Evolutionary conservation across 2,888 invertebrate genomes (phyloP).

Genomic region (Philhelius pedissequus): DNA sequence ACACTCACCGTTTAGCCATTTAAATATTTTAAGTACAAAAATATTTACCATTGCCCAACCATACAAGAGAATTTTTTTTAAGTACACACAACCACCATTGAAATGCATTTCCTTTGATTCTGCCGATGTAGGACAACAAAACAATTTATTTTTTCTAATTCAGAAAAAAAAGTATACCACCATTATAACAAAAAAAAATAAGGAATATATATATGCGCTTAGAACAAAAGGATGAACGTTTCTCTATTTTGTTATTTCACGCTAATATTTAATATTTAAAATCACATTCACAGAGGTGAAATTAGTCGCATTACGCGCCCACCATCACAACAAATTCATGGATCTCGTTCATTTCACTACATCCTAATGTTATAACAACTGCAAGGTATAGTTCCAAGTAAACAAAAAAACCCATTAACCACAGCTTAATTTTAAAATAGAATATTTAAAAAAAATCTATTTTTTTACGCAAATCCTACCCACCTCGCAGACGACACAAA

Average conservation of each 20-base stretch:
- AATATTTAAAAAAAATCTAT: slow-evolving; percentile 27
- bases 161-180: slow-evolving; percentile 45
- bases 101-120: slow-evolving; percentile 55
- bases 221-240: slow-evolving; percentile 55
- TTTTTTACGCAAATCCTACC: slow-evolving; percentile 48
- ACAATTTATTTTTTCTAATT: slow-evolving; percentile 43
- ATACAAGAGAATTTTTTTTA: slow-evolving; percentile 69
- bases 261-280: slow-evolving; percentile 24
- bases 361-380: slow-evolving; percentile 33
- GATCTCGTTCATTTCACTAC: slow-evolving; percentile 30
- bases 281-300: slow-evolving; percentile 54
- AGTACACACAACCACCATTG: slow-evolving; percentile 64
- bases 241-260: slow-evolving; percentile 36
- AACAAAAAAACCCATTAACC: slow-evolving; percentile 62
- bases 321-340: not conserved
- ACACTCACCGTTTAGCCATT: slow-evolving; percentile 79
- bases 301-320: slow-evolving; percentile 51
- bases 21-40: slow-evolving; percentile 71
- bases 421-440: slow-evolving; percentile 26
- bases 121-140: slow-evolving; percentile 63
- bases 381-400: slow-evolving; percentile 43
- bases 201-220: slow-evolving; percentile 48
- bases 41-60: slow-evolving; percentile 77
- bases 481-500: slow-evolving; percentile 60
- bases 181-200: slow-evolving; percentile 36